Conservation (phyloP, 2,113 vertebrate species). For the Calyptomena viridis region DNA sequence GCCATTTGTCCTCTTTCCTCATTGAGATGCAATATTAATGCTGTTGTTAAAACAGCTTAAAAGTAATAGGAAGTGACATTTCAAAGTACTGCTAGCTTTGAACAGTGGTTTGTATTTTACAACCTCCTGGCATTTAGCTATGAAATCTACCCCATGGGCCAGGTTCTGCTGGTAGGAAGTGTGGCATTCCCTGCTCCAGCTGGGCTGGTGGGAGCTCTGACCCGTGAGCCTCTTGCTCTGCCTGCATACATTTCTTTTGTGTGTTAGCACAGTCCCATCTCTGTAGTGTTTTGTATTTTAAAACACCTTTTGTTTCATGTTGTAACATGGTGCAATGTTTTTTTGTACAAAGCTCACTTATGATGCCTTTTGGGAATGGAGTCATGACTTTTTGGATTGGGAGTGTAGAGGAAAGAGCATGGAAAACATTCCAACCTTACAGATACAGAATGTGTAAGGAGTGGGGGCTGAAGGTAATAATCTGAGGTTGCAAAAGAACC, state of each 20-base stretch:
- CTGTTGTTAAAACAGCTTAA: neutral
- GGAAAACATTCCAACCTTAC: neutral
- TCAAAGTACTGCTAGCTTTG: neutral
- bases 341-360: neutral
- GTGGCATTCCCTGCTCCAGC: neutral
- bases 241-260: neutral
- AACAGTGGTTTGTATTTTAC: neutral
- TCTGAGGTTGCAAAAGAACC: neutral
- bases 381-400: neutral
- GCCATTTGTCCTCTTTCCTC: neutral
- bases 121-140: neutral
- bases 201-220: neutral
- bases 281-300: neutral
- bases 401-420: neutral
- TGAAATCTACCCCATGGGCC: neutral
- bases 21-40: neutral
- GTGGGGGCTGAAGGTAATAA: neutral
- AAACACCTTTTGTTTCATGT: neutral
- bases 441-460: neutral
- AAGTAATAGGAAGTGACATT: neutral
- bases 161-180: neutral
- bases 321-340: rapidly evolving
- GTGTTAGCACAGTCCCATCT: neutral
- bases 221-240: neutral
- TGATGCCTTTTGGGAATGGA: neutral